Base-by-base conservation (phyloP, 2,113 vertebrate species). In the Ptilorrhoa leucosticta region DNA sequence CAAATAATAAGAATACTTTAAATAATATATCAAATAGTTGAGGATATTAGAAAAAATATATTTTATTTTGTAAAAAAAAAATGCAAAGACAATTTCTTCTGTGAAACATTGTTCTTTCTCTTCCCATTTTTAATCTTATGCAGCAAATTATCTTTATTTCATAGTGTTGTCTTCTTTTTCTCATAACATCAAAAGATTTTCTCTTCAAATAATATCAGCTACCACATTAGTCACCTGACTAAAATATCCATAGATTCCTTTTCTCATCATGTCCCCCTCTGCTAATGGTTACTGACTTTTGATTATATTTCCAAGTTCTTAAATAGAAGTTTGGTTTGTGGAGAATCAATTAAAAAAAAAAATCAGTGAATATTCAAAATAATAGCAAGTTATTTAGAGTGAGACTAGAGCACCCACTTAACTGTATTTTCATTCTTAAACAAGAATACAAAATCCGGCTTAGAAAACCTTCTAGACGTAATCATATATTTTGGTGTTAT, bases 61-160 rank as follows among this genome's bases (percentile, higher is more conserved):
- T 75, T 66, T 58, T 75, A 23, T 31, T 64, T 64, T 61, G 2
- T 23, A 2, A 2, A 47, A 6, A 47, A 6, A 26, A 58, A 76
- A 50, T 40, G 2, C 3, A 71, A 42, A 65, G 5, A 8, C 2
- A 1, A 2, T 57, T 73, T 81, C 21, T 44, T 12, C 35, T 42
- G 0, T 40, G 23, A 71, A 64, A 0, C 1, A 2, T 2, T 56
- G 3, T 28, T 77, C 6, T 39, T 27, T 15, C 6, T 4, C 1
- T 2, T 3, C 1, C 2, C 1, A 5, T 51, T 64, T 57, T 48
- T 6, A 30, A 26, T 26, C 16, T 61, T 47, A 35, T 39, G 3
- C 6, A 35, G 7, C 4, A 44, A 44, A 69, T 61, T 40, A 37
- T 31, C 12, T 76, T 50, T 35, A 86, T 81, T 69, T 80, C 5